Percentiles rank a stretch among this genome's conserved stretches.
Conservation (phyloP, 2,797 vertebrate species). For the Sternotherus odoratus region DNA sequence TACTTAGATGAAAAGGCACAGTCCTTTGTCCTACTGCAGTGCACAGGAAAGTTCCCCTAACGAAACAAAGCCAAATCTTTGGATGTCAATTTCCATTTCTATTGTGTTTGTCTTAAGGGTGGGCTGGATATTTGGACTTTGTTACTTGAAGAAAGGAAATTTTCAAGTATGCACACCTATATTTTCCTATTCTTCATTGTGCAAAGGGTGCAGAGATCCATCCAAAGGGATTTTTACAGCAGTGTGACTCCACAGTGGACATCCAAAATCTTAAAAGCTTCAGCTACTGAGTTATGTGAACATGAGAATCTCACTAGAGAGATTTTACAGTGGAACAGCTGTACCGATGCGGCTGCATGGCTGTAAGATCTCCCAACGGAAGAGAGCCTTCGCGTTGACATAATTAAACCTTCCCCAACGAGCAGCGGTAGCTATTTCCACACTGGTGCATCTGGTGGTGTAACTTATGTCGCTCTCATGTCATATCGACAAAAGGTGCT, state of each 20-base stretch:
- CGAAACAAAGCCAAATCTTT: background rate
- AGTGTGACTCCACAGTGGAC: background rate
- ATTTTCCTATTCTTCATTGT: background rate
- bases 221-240: background rate
- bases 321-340: too few species aligned
- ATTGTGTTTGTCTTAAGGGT: accelerated
- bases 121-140: background rate
- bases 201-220: background rate
- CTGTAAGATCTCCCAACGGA: too few species aligned
- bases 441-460: too few species aligned
- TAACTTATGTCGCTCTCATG: too few species aligned
- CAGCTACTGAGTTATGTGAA: background rate
- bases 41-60: background rate
- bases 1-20: background rate
- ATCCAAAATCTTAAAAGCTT: background rate
- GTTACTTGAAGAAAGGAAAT: background rate
- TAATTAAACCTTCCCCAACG: too few species aligned
- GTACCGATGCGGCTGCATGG: too few species aligned
- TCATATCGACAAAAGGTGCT: too few species aligned
- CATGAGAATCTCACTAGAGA: background rate
- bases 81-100: accelerated
- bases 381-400: too few species aligned
- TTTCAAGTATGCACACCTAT: background rate
- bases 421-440: too few species aligned
- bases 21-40: background rate